Evolutionary conservation across 2,113 vertebrate species (phyloP).

Genomic region (Delphinapterus leucas): DNA sequence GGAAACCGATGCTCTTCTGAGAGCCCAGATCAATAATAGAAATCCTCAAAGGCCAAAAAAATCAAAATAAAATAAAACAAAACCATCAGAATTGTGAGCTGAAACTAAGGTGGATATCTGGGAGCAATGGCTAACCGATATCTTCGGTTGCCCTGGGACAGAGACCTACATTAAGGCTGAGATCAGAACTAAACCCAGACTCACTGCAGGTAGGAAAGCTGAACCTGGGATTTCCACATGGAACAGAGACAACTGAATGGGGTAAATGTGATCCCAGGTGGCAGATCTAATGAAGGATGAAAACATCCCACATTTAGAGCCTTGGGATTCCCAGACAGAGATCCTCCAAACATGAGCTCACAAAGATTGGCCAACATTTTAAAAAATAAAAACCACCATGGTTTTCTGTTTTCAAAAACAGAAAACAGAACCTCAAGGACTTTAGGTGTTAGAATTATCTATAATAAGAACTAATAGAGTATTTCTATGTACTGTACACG

Average conservation of each 20-base stretch:
- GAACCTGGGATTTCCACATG: not conserved
- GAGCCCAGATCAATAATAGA: not conserved
- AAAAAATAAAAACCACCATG: not conserved
- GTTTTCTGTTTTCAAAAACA: not conserved
- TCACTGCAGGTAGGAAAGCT: not conserved
- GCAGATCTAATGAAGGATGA: not conserved
- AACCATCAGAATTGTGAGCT: not conserved
- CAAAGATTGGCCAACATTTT: not conserved
- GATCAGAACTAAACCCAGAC: not conserved
- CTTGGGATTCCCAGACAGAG: not conserved
- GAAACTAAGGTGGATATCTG: not conserved
- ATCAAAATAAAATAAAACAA: not conserved
- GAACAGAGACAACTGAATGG: not conserved
- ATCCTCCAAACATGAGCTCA: not conserved
- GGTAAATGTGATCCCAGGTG: not conserved
- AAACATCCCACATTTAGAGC: not conserved
- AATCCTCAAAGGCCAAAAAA: not conserved
- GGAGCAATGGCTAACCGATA: not conserved
- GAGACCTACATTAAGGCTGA: not conserved
- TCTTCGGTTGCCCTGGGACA: not conserved
- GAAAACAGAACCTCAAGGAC: not conserved
- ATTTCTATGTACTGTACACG: not conserved
- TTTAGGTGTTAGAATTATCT: not conserved
- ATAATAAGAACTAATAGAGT: not conserved
- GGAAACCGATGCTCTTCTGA: not conserved